Base-by-base conservation (phyloP, 2,797 vertebrate genomes). In the Chlorospingus semifuscus region DNA sequence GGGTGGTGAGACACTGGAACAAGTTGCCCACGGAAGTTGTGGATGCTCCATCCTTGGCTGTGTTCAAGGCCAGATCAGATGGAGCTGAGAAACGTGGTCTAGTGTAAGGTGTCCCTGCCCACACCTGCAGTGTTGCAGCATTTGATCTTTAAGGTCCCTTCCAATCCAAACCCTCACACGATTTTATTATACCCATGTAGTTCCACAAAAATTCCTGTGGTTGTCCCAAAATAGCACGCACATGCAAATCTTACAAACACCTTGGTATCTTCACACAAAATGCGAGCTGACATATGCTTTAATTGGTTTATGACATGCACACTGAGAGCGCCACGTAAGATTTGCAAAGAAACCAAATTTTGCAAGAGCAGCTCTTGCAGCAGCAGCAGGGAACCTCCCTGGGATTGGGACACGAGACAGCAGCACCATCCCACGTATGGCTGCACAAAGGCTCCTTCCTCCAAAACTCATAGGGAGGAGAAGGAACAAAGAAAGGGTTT, bases 271-370 rank as follows among this genome's bases (percentile, higher is more conserved):
- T 8, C 19, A 63, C 34, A 49, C 1, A 6, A 52, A 74, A 49
- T 6, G 5, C 49, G 19, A 47, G 3, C 6, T 30, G 3, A 6
- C 11, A 47, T 0, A 0, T 6, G 5, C n/a, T 78, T 81, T 29
- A 30, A 50, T 5, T 42, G 13, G 4, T 47, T 68, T 79, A 24
- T 8, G 13, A 30, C 12, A 77, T 0, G 9, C 13, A 32, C 19
- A 13, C 6, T 59, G 3, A 0, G 27, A 42, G 41, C 0, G 20
- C 3, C 15, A 9, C 0, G 1, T 0, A 1, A 0, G 9, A 47
- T 6, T 26, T 9, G 15, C 12, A 56, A 4, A 63, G 4, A 61
- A 69, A 41, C 2, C 6, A 2, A 0, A 53, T 61, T 83, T 29
- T n/a, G 6, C 20, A 88, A 13, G 3, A 47, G 30, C 55, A 69